Conservation (phyloP, 1,140 invertebrate genomes). For the Hormaphis cornu region DNA sequence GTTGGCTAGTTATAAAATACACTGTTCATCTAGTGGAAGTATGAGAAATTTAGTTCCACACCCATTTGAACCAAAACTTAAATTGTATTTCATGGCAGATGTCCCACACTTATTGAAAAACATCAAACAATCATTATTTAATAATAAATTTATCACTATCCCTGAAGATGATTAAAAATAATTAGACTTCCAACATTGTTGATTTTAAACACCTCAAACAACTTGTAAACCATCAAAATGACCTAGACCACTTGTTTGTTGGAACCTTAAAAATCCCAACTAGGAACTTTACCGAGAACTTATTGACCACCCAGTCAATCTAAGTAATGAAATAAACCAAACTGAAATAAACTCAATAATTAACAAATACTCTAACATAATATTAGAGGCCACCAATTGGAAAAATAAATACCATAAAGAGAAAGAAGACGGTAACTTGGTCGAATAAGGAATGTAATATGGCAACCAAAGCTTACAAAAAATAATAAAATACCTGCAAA, state of each 20-base stretch:
- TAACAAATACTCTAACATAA: background rate
- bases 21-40: background rate
- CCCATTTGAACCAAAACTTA: background rate
- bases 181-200: background rate
- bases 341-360: background rate
- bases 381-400: background rate
- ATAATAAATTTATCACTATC: background rate
- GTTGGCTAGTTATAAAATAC: background rate
- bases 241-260: background rate
- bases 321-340: background rate
- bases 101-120: constrained; percentile 8
- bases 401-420: background rate
- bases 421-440: background rate
- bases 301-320: background rate
- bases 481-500: background rate
- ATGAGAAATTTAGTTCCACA: constrained; percentile 2
- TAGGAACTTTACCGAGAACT: background rate
- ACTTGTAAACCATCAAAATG: background rate
- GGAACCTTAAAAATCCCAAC: background rate
- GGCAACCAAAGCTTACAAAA: background rate
- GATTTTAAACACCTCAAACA: background rate
- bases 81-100: constrained; percentile 5
- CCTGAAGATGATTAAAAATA: background rate
- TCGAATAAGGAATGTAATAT: background rate
- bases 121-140: background rate